Conservation (phyloP, 2,888 invertebrate genomes). For the Platycheirus albimanus region DNA sequence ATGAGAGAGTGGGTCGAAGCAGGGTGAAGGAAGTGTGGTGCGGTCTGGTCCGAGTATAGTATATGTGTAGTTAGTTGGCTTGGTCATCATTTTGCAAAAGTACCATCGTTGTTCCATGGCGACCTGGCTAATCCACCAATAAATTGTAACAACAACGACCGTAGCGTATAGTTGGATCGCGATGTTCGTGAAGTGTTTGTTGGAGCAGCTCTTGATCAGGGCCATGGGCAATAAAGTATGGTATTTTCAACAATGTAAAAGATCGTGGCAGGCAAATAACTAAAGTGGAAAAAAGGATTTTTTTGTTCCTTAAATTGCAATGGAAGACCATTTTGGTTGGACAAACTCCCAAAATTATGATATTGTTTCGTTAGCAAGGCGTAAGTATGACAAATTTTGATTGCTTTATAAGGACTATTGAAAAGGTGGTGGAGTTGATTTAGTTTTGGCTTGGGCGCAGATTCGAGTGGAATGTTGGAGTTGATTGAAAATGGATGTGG, state of each 20-base stretch:
- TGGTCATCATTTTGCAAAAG: conserved; percentile 42
- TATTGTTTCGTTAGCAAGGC: conserved; percentile 58
- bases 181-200: conserved; percentile 8
- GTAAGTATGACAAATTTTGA: conserved; percentile 66
- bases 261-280: conserved; percentile 1
- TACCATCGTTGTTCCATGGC: conserved; percentile 32
- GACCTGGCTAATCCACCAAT: conserved; percentile 72
- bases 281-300: no score
- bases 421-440: no score
- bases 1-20: conserved; percentile 47
- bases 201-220: conserved; percentile 39
- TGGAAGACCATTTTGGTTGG: neutral
- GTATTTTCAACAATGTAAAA: conserved; percentile 60
- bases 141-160: conserved; percentile 72
- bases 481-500: no score
- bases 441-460: no score
- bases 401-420: no score
- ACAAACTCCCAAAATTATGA: conserved; percentile 68
- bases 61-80: neutral
- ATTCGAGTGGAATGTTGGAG: no score
- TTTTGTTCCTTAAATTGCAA: neutral
- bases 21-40: neutral
- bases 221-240: conserved; percentile 59
- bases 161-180: no score
- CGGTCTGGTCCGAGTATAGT: neutral